Evolutionary conservation across 2,888 invertebrate species (phyloP), one percentile per base, ranked within the genome.

Genomic region (Gymnosoma rotundatum): DNA sequence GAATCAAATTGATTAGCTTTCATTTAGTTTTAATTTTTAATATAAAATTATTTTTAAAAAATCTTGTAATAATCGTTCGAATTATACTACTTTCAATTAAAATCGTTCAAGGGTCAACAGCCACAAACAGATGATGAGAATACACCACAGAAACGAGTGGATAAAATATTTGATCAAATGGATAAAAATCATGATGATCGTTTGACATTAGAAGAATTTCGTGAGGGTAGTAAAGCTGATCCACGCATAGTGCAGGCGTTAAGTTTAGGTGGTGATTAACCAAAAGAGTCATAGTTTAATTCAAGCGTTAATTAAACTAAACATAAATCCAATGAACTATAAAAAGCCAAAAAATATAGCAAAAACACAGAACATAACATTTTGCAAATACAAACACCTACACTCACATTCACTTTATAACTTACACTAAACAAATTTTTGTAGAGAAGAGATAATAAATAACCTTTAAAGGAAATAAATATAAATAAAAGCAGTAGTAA

Each of bases 111-210:
- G 97, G 97, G 97, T 18, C 97, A 97, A 91, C 96, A 96, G 86
- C 97, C 97, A 50, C 95, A 95, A 88, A 95, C 96, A 6, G 97
- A 97, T 89, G 97, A 97, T 90, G 97, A 97, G 90, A 97, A 97
- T 92, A 97, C 97, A 75, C 97, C 97, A 6, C 97, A 98, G 92
- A 98, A 98, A 92, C 94, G 98, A 90, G 98, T 98, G 86, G 98
- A 98, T 93, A 97, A 98, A 93, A 98, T 99, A 92, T 99, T 98
- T 93, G 97, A 98, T 92, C 98, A 98, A 92, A 98, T 98, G 98
- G 98, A 99, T 93, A 98, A 97, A 94, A 98, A 99, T 92, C 98
- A 98, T 93, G 98, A 99, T 93, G 98, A 98, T 93, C 95, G 97
- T 89, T 94, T 99, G 88, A 98, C 98, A 60, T 94, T 98, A 88